Conservation (phyloP, 1,140 invertebrate species). For the Lordiphosa mommai region DNA sequence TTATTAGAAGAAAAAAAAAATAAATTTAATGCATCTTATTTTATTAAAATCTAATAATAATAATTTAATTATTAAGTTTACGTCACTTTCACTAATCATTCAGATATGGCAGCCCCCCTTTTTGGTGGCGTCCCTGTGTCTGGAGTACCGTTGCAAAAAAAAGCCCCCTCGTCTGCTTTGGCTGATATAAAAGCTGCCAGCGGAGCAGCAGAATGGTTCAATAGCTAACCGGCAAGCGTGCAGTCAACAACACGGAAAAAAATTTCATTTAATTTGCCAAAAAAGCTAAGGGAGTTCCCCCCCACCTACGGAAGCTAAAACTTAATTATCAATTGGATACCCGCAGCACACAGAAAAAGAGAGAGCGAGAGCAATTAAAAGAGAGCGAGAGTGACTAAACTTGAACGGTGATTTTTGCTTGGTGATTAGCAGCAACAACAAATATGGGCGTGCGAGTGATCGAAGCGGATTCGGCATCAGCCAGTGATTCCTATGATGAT, state of each 20-base stretch:
- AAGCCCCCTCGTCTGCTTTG: constrained; percentile 37
- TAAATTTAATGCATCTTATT: too few relatives aligned
- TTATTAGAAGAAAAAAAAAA: too few relatives aligned
- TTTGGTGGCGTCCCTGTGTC: background rate
- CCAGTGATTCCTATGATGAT: constrained; percentile 64
- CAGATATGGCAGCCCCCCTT: background rate
- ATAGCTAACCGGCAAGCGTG: constrained; percentile 32
- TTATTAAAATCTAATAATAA: too few relatives aligned
- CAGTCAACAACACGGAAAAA: constrained; percentile 12
- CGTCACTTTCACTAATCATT: too few relatives aligned
- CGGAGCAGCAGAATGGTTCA: constrained; percentile 35
- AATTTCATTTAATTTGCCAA: background rate
- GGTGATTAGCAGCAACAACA: constrained; percentile 37
- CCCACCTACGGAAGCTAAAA: background rate
- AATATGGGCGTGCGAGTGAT: constrained; percentile 61
- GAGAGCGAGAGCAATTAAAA: background rate
- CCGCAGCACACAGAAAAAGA: background rate
- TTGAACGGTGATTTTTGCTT: constrained; percentile 41
- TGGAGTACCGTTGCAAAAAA: constrained; percentile 30
- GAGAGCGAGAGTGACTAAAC: constrained; percentile 28
- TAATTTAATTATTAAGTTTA: too few relatives aligned
- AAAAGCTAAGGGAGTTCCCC: background rate
- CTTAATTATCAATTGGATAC: too few relatives aligned
- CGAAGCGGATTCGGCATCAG: constrained; percentile 61
- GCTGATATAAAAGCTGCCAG: constrained; percentile 50